Evolutionary conservation across 2,113 vertebrate species (phyloP), one percentile per base, ranked within the genome.

Genomic region (Hiodon alosoides): DNA sequence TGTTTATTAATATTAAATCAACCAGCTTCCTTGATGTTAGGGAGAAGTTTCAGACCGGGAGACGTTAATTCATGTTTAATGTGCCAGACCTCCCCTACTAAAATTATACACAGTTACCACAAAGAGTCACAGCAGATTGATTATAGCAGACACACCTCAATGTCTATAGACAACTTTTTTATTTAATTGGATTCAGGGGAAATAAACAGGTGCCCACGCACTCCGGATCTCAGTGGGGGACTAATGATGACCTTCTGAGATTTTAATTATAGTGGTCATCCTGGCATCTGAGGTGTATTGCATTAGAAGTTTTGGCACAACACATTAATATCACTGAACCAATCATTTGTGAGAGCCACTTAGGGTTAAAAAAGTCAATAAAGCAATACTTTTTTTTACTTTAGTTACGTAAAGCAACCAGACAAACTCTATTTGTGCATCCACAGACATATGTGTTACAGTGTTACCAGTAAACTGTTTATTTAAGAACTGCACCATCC

Each of bases 251-350:
- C 64, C 64, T 66, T 66, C 48, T 46, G 46, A 47, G 64, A 66
- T 47, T 47, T 66, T 66, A 66, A 66, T 66, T 66, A 66, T 66
- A 66, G 11, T 2, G 64, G 64, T 66, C 46, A 48, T 66, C 48
- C 46, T 3, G 48, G 48, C 46, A 66, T 66, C 13, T 66, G 64
- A 66, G 17, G 13, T 13, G 13, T 66, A 66, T 66, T 48, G 8
- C 31, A 66, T 47, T 48, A 7, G 64, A 66, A 66, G 46, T 8
- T 11, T 66, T 48, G 48, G 64, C 64, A 66, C 31, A 47, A 13
- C 64, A 66, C 17, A 66, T 66, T 66, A 66, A 66, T 66, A 48
- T 66, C 64, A 66, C 46, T 7, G 64, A 47, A 47, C 48, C 31
- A 4, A 46, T 66, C 13, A 66, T 66, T 66, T 66, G 2, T 11